Conservation (phyloP, 1,140 invertebrate genomes). For the Antheraea pernyi region DNA sequence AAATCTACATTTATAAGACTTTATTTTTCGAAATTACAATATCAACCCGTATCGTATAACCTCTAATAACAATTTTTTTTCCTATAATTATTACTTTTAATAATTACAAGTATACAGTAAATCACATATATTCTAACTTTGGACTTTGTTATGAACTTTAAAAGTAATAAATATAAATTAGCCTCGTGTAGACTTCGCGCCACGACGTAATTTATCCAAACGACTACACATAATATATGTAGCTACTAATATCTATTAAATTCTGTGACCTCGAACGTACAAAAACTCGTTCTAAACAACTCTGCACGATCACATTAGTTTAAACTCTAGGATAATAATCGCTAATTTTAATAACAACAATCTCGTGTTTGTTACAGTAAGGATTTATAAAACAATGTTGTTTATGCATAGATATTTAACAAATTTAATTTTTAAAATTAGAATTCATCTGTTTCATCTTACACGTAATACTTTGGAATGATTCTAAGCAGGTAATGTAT, state of each 20-base stretch:
- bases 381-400: not conserved
- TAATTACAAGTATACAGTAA: not conserved
- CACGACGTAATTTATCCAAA: not conserved
- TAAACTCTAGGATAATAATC: too few species aligned
- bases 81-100: not conserved
- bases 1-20: too few species aligned
- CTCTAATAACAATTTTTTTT: not conserved
- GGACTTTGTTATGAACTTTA: not conserved
- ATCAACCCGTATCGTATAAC: not conserved
- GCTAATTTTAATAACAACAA: not conserved
- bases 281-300: conserved; percentile 20
- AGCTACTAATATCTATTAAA: conserved; percentile 3
- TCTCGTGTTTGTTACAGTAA: not conserved
- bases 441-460: too few species aligned
- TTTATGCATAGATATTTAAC: not conserved
- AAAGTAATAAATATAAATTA: not conserved
- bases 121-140: not conserved
- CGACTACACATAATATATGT: not conserved
- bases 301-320: conserved; percentile 7
- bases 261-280: conserved; percentile 13
- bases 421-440: not conserved
- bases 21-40: too few species aligned
- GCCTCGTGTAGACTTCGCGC: not conserved
- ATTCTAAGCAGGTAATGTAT: too few species aligned
- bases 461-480: too few species aligned